phyloP scores from a whole-genome alignment of 2,888 invertebrate species.

The Ophion obscuratus region DNA sequence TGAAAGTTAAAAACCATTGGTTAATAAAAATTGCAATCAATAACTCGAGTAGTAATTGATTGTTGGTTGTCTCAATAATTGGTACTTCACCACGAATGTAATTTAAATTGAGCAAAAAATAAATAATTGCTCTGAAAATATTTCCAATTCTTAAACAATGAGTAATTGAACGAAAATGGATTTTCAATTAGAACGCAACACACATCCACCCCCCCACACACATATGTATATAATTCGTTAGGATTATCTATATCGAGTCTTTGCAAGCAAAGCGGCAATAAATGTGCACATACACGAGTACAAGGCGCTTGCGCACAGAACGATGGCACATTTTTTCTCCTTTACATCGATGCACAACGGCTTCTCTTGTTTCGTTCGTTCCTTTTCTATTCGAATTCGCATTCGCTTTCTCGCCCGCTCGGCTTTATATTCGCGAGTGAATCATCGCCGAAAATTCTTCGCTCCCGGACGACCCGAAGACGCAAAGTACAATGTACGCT shows the following conservation, averaged over 20 bases:
- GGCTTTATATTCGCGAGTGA: conserved; percentile 61
- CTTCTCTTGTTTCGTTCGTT: neutral
- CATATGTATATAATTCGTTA: neutral
- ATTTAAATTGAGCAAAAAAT: neutral
- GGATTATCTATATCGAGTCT: neutral
- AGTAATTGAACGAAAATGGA: neutral
- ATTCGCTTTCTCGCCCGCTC: neutral
- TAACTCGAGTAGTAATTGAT: neutral
- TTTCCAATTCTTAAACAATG: neutral
- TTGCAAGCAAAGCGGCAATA: neutral
- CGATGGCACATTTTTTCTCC: neutral
- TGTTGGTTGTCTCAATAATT: neutral
- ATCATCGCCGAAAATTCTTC: conserved; percentile 64
- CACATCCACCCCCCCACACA: neutral
- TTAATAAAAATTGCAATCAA: neutral
- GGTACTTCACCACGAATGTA: neutral
- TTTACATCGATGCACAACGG: neutral
- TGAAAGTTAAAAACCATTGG: no score
- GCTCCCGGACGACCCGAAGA: conserved; percentile 37
- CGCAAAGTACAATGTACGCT: conserved; percentile 14
- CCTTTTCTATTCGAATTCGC: conserved; percentile 15
- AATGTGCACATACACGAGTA: neutral
- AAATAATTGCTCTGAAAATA: neutral
- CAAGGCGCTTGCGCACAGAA: neutral
- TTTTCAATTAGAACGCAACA: neutral